Evolutionary conservation across 1,140 invertebrate genomes (phyloP), one percentile per base, ranked within the genome.

Genomic region (Gyrodactylus salaris): DNA sequence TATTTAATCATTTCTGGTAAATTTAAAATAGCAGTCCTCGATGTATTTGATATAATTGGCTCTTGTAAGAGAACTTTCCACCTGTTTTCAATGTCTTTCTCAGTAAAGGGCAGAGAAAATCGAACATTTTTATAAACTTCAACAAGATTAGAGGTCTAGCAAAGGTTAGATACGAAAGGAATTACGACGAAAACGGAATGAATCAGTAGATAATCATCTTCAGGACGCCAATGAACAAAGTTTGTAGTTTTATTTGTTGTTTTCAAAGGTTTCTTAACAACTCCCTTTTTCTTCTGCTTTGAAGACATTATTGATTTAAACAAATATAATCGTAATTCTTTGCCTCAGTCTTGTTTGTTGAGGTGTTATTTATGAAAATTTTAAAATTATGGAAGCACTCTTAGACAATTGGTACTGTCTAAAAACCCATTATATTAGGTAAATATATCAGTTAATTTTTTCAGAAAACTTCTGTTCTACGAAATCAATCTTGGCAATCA

Each of bases 31-130:
- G 34, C 34, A 16, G 7, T 7, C 34, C n/a, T 54, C n/a, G 34
- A 7, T 54, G 34, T 54, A 54, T n/a, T 54, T n/a, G 34, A 54
- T 7, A 54, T 54, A 16, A 54, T 54, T n/a, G 20, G 20, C 20
- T 69, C 23, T 7, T 21, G 24, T 21, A 69, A 23, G 16, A 69
- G 23, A 21, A 21, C 21, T 24, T 21, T 69, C 68, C 68, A 69
- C 23, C 68, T 69, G 20, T 69, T 69, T 69, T 69, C 68, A 69
- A 69, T 69, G 23, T 69, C 68, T 69, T 21, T 69, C 1, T 69
- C 2, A 21, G 20, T 20, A 69, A 21, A 69, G 68, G 2, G 21
- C 21, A 21, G 20, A 23, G 68, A 69, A 69, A 69, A 69, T 21
- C 68, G 20, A 7, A 69, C 68, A 20, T 24, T 24, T 7, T 23